These are phyloP conservation scores for Papilio gigon DNA, from an alignment of 2,888 invertebrate species.

Conservation along the genomic window DNA sequence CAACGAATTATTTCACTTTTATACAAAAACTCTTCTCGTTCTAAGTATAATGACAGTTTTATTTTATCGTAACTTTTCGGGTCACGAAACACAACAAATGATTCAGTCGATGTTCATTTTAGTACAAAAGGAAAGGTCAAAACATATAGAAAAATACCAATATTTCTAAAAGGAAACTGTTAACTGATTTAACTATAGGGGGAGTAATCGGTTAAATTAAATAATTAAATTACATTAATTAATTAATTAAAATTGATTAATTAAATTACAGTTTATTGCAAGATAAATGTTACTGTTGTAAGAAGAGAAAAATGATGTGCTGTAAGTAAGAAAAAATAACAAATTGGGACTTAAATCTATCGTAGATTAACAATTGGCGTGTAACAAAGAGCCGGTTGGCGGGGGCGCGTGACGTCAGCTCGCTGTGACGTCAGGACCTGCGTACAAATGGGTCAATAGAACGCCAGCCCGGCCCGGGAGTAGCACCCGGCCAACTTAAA, in stretches of 20 bases:
- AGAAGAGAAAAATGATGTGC: not conserved
- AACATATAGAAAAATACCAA: too few relatives aligned
- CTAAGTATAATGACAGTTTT: conserved; percentile 20
- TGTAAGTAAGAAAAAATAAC: not conserved
- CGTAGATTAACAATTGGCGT: conserved; percentile 28
- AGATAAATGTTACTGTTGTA: too few relatives aligned
- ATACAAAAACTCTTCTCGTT: not conserved
- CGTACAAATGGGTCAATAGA: conserved; percentile 79
- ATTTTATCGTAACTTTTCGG: conserved; percentile 9
- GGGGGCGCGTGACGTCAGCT: conserved; percentile 67
- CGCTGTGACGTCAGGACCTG: conserved; percentile 73
- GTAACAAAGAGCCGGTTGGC: conserved; percentile 63
- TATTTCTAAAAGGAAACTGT: too few relatives aligned
- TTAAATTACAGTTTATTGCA: too few relatives aligned
- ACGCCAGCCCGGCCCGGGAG: conserved; percentile 67
- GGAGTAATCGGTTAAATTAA: too few relatives aligned
- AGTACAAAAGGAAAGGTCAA: not conserved
- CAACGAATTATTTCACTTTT: conserved; percentile 6
- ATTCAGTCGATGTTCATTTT: not conserved
- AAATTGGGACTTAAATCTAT: conserved; percentile 8
- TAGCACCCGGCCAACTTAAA: conserved; percentile 29
- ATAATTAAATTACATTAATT: too few relatives aligned
- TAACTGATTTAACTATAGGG: too few relatives aligned
- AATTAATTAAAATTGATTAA: too few relatives aligned
- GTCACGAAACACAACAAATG: not conserved